phyloP scores from a whole-genome alignment of 2,797 vertebrate genomes.

The Petrocephalus schoutedeni region DNA sequence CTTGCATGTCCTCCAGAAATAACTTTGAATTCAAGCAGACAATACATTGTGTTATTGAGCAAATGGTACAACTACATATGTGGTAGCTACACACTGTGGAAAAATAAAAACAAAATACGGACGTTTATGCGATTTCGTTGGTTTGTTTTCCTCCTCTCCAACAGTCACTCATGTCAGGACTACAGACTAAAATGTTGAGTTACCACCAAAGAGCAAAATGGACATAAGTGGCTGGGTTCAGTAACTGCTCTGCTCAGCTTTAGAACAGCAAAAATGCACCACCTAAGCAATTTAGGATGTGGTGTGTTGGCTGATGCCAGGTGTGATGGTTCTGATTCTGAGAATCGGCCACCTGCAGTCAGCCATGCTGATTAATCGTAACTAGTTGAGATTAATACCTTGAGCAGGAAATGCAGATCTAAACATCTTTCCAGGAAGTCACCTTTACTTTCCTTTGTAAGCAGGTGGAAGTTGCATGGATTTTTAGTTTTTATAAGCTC shows the following conservation, averaged over 20 bases:
- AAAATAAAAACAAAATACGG: slow-evolving; percentile 60
- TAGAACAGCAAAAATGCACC: not conserved
- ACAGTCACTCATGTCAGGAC: not conserved
- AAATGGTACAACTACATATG: slow-evolving; percentile 50
- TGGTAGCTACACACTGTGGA: slow-evolving; percentile 47
- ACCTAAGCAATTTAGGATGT: not conserved
- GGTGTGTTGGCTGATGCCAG: not conserved
- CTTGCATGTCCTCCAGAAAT: slow-evolving; percentile 58
- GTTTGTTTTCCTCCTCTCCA: not conserved
- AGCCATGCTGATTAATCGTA: not conserved
- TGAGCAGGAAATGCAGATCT: not conserved
- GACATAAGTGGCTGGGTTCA: not conserved
- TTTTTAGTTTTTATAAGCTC: not conserved
- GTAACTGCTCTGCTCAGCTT: not conserved
- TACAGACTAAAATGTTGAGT: not conserved
- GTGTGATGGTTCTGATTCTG: not conserved
- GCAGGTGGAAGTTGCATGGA: not conserved
- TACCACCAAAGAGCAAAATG: not conserved
- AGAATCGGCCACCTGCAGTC: not conserved
- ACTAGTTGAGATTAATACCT: not conserved
- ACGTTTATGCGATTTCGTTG: slow-evolving; percentile 35
- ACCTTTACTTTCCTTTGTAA: not conserved
- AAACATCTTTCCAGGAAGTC: not conserved
- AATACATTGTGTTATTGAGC: slow-evolving; percentile 51
- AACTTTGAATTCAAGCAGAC: slow-evolving; percentile 47